Evolutionary conservation across 2,797 vertebrate species (phyloP), one percentile per base, ranked within the genome.

Genomic region (Spinus olivaceus): DNA sequence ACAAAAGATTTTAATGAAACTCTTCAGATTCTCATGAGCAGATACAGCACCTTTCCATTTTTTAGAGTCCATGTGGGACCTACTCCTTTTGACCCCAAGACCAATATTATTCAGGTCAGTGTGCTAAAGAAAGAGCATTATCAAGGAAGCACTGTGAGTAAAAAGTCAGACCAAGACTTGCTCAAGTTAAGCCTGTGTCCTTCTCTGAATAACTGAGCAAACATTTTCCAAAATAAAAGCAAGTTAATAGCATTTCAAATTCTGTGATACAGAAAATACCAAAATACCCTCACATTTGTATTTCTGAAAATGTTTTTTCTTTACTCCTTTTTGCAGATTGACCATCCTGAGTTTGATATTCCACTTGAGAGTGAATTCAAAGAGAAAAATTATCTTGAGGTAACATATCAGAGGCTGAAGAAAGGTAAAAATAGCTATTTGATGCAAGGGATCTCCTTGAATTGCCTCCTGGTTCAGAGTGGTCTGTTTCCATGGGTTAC

Each of bases 11-110:
- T 99, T 94, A 99, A 99, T 97, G 94, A 97, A 93, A 99, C 98
- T 51, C 98, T 99, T 91, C 97, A 95, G 69, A 92, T 97, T 61
- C 96, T 99, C 67, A 99, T 99, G 99, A 98, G 98, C 93, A 98
- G 98, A 85, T 99, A 99, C 47, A 97, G 91, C 90, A 98, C 99
- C 37, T 99, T 99, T 87, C 99, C 99, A 8, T 99, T 99, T 97
- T 99, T 99, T 97, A 99, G 95, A 96, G 97, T 99, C 69, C 97
- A 96, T 30, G 97, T 99, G 86, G 98, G 97, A 67, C 98, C 97
- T 95, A 98, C 97, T 94, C 97, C 97, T 28, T 95, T 81, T 59
- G 97, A 98, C 88, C 92, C 86, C 20, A 86, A 96, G 74, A 80
- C 8, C 9, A 97, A 97, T 85, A 88, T 98, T 86, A 98, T 98